These are phyloP conservation scores for Drosophila emarginata DNA, from an alignment of 2,888 invertebrate species.

Conservation along the genomic window DNA sequence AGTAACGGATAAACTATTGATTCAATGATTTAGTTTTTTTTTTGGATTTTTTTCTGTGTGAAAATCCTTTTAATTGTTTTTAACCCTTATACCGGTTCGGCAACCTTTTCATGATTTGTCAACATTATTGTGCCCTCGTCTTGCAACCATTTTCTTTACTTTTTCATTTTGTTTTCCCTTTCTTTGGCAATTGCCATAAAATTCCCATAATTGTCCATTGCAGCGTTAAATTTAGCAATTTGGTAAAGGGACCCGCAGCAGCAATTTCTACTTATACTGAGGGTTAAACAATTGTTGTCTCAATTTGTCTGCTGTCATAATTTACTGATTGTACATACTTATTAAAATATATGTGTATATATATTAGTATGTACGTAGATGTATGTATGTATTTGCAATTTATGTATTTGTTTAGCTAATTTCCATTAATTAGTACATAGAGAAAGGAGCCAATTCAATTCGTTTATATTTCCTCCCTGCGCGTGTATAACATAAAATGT, in stretches of 20 bases:
- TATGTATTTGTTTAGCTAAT: constrained; percentile 60
- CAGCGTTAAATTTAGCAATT: constrained; percentile 79
- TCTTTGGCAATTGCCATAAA: constrained; percentile 73
- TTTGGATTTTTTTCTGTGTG: background rate
- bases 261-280: constrained; percentile 7
- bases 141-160: constrained; percentile 22
- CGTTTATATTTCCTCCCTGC: constrained; percentile 2
- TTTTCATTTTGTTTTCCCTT: constrained; percentile 16
- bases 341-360: constrained; percentile 10
- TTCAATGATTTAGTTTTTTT: background rate
- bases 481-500: constrained; percentile 28
- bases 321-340: constrained; percentile 32
- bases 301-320: constrained; percentile 58
- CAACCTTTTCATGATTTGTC: constrained; percentile 65
- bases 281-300: constrained; percentile 46
- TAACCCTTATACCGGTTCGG: constrained; percentile 20
- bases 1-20: background rate
- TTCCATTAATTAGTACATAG: constrained; percentile 58
- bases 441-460: constrained; percentile 35
- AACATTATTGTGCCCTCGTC: constrained; percentile 56
- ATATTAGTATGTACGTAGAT: too few relatives aligned
- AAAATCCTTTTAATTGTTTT: constrained; percentile 1
- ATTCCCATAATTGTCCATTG: constrained; percentile 79
- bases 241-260: constrained; percentile 37
- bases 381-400: background rate